These are phyloP conservation scores for Conchocele bisecta DNA, from an alignment of 2,888 invertebrate genomes.

Conservation along the genomic window DNA sequence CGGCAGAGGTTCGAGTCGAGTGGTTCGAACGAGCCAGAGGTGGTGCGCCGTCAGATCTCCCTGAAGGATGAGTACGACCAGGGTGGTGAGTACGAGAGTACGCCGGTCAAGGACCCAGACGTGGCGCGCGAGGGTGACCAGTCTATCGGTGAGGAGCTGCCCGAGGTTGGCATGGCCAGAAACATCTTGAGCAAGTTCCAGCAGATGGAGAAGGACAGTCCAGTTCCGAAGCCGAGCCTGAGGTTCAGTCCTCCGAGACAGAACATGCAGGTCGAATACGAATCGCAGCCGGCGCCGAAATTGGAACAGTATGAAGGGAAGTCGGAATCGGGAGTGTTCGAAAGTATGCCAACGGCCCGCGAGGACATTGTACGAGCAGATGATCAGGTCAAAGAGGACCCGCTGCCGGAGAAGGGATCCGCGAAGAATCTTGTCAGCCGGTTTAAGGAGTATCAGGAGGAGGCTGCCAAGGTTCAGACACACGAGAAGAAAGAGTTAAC, in stretches of 20 bases:
- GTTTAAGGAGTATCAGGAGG: conserved; percentile 91
- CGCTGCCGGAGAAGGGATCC: conserved; percentile 86
- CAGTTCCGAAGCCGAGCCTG: conserved; percentile 40
- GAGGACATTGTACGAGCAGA: conserved; percentile 67
- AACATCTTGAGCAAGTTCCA: conserved; percentile 61
- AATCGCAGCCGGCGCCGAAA: conserved; percentile 61
- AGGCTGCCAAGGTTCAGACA: conserved; percentile 34
- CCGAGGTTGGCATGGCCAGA: conserved; percentile 65
- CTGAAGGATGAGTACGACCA: conserved; percentile 63
- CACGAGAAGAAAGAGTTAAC: conserved; percentile 68
- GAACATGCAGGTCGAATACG: conserved; percentile 65
- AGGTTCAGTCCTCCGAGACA: conserved; percentile 63
- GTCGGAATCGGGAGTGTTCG: conserved; percentile 72
- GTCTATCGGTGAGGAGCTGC: conserved; percentile 54
- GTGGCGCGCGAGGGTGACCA: conserved; percentile 60
- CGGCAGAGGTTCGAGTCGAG: conserved; percentile 66
- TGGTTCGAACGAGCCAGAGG: conserved; percentile 20
- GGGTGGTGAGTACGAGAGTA: conserved; percentile 74
- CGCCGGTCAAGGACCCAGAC: conserved; percentile 65
- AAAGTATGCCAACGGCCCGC: conserved; percentile 67
- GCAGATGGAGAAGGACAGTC: conserved; percentile 52
- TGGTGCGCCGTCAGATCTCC: conserved; percentile 32
- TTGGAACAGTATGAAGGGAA: conserved; percentile 65
- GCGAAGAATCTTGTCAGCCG: conserved; percentile 91
- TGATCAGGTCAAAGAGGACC: conserved; percentile 61